phyloP scores from a whole-genome alignment of 2,888 invertebrate species.

The Cepaea hortensis region DNA sequence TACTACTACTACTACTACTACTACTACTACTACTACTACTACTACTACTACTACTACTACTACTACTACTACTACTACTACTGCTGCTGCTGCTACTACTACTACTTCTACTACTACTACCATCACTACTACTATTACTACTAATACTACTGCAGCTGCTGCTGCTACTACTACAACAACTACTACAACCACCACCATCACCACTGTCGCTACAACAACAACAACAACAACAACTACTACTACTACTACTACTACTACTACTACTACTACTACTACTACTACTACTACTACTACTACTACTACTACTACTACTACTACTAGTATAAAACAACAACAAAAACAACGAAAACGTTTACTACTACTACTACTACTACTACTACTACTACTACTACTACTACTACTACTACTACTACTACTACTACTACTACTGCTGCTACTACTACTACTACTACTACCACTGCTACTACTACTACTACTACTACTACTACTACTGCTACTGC shows the following conservation, averaged over 20 bases:
- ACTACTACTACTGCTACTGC: too few species aligned
- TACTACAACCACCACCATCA: background rate
- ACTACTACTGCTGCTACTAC: too few species aligned
- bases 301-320: conserved; percentile 19
- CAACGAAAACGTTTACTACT: too few species aligned
- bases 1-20: conserved; percentile 6
- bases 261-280: conserved; percentile 16
- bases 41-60: conserved; percentile 15
- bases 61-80: conserved; percentile 11
- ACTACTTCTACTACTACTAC: background rate
- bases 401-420: too few species aligned
- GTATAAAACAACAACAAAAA: too few species aligned
- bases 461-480: too few species aligned
- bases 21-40: conserved; percentile 5
- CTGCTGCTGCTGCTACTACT: background rate
- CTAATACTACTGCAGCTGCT: background rate
- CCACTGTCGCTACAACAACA: background rate
- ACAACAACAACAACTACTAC: conserved; percentile 13
- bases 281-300: conserved; percentile 27
- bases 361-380: too few species aligned
- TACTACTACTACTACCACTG: too few species aligned
- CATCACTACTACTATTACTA: conserved; percentile 2
- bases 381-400: too few species aligned
- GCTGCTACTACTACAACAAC: background rate
- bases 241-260: conserved; percentile 25